Percentiles rank a stretch among this genome's conserved stretches.
Evolutionary conservation across 2,797 vertebrate species (phyloP).

Genomic region (Ammospiza maritima): DNA sequence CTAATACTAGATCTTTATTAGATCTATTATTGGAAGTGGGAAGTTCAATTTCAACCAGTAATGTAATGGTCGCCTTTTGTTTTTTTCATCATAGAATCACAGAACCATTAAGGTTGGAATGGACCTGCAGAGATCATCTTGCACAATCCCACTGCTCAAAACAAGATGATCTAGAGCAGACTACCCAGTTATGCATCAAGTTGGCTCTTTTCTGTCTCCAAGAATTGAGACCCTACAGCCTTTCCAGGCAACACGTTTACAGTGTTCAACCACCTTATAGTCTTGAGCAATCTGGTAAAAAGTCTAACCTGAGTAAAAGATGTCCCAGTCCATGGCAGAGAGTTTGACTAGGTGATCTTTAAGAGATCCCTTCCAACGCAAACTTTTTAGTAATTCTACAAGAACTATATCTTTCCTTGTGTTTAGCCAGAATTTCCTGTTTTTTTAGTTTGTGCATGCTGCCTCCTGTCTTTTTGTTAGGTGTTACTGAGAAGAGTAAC

Average conservation of each 20-base stretch:
- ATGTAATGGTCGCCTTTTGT: fast-evolving
- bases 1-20: not conserved
- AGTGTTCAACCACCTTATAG: not conserved
- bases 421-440: not conserved
- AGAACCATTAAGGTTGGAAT: not conserved
- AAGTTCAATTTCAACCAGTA: not conserved
- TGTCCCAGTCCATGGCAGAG: not conserved
- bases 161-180: not conserved
- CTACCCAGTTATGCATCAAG: not conserved
- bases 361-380: not conserved
- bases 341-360: not conserved
- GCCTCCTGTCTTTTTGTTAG: not conserved
- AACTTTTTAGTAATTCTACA: not conserved
- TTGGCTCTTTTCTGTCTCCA: not conserved
- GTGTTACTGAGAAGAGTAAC: not conserved
- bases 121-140: not conserved
- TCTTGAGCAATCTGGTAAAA: not conserved
- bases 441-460: fast-evolving
- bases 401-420: not conserved
- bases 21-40: not conserved
- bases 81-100: not conserved
- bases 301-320: not conserved
- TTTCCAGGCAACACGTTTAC: not conserved
- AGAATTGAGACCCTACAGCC: not conserved
- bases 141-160: not conserved